Evolutionary conservation across 64 coral and sea anemone species (phyloP), one percentile per base, ranked within the genome.

Genomic region (Acropora tenuis): DNA sequence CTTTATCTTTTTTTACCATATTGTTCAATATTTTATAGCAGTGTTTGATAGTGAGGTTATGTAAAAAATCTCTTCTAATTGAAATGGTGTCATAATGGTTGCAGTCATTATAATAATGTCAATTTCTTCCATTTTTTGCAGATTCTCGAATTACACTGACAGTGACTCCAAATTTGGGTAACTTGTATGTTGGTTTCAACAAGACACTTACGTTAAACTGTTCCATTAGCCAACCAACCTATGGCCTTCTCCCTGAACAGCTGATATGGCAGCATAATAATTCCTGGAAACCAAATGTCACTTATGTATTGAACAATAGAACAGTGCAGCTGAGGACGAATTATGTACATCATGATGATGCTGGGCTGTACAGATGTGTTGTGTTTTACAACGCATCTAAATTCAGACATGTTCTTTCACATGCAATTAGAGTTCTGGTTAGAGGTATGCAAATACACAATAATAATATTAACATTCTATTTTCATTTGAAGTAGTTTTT

Each of bases 301-400:
- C 12, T 13, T 18, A 19, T 18, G 61, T 49, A 4, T 8, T 85
- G 12, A 43, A 49, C 72, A 72, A 85, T 44, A 69, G 17, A 7
- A 85, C 82, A 12, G 7, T 85, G n/a, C 82, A 85, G 47, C 45
- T 85, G 46, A 85, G 44, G 16, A 50, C 2, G 46, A 69, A 46
- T 30, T 44, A 85, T 18, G 50, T 13, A 6, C 61, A 13, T 18
- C 50, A 41, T 48, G 43, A 40, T 1, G 82, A 71, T 69, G 43
- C 82, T 49, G 82, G 82, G 49, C 7, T 69, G 11, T 85, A 71
- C 50, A n/a, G 46, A 19, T 85, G 82, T 71, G 63, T 17, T 71
- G 12, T 85, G 17, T 50, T 40, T 45, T 20, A 42, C 41, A 69
- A 71, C n/a, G 19, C 63, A 9, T 72, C 82, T 47, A 18, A 69